phyloP scores from a whole-genome alignment of 2,113 vertebrate genomes.

The Triplophysa siluroides region DNA sequence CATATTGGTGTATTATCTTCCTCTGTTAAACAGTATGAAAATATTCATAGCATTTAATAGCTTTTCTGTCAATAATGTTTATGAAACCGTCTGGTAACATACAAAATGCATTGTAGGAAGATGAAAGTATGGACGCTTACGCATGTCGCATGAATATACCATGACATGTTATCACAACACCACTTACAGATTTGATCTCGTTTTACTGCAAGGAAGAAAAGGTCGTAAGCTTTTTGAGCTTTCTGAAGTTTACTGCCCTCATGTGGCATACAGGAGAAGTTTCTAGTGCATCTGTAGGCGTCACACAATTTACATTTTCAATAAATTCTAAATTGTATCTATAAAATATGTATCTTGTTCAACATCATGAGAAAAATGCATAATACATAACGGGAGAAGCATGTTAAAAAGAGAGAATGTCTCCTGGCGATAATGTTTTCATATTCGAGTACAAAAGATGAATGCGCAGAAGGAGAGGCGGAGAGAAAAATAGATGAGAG shows the following conservation, averaged over 20 bases:
- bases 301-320: too few relatives aligned
- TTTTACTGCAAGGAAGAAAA: constrained; percentile 11
- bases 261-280: background rate
- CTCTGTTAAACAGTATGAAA: too few relatives aligned
- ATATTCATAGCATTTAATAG: background rate
- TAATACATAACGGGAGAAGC: background rate
- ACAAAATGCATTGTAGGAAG: background rate
- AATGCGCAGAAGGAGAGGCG: background rate
- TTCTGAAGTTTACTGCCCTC: background rate
- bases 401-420: background rate
- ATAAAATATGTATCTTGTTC: background rate
- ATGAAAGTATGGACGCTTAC: constrained; percentile 9
- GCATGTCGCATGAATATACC: background rate
- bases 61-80: constrained; percentile 23
- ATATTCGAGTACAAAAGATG: background rate
- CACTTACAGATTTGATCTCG: constrained; percentile 29
- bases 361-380: background rate
- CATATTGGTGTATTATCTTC: background rate
- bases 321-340: background rate
- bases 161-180: background rate
- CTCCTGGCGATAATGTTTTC: background rate
- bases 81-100: constrained; percentile 22
- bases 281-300: too few relatives aligned
- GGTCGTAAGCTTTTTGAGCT: background rate
- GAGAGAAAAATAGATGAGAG: background rate